phyloP scores from a whole-genome alignment of 2,888 invertebrate species.

The Fissipunctia ypsillon region DNA sequence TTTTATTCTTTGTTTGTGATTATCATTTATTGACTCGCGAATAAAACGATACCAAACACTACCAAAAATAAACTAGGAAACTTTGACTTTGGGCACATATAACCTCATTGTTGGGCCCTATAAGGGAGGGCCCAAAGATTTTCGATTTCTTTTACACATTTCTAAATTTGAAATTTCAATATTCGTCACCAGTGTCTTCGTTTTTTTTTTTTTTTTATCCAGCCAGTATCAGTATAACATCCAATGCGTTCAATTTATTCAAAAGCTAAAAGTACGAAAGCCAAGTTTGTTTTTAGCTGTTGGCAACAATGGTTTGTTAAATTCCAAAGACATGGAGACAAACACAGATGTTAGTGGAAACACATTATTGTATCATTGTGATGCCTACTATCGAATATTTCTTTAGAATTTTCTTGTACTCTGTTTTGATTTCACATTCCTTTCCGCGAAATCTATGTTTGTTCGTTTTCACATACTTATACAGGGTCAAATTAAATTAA shows the following conservation, averaged over 20 bases:
- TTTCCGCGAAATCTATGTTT: constrained; percentile 40
- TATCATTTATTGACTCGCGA: background rate
- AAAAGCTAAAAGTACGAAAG: background rate
- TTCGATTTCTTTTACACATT: background rate
- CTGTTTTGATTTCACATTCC: constrained; percentile 14
- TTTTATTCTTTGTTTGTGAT: constrained; percentile 24
- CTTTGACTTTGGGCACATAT: background rate
- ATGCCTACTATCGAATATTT: constrained; percentile 29
- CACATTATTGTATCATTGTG: constrained; percentile 38
- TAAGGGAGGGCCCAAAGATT: background rate
- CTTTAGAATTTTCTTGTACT: constrained; percentile 47
- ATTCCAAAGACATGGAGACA: constrained; percentile 23
- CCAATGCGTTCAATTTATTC: background rate
- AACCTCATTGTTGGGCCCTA: too few species aligned
- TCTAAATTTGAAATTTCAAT: background rate
- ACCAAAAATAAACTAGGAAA: background rate
- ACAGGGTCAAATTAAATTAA: too few species aligned
- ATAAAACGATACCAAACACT: background rate
- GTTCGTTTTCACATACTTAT: background rate
- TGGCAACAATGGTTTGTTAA: constrained; percentile 9
- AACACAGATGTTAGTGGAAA: constrained; percentile 60
- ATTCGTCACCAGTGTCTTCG: background rate
- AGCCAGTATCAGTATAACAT: background rate
- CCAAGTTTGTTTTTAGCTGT: background rate
- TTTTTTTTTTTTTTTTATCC: background rate